A percentile compares a stretch with the other conserved stretches of the same genome.
phyloP scores from a whole-genome alignment of 2,888 invertebrate species.

The Sthenelais limicola region DNA sequence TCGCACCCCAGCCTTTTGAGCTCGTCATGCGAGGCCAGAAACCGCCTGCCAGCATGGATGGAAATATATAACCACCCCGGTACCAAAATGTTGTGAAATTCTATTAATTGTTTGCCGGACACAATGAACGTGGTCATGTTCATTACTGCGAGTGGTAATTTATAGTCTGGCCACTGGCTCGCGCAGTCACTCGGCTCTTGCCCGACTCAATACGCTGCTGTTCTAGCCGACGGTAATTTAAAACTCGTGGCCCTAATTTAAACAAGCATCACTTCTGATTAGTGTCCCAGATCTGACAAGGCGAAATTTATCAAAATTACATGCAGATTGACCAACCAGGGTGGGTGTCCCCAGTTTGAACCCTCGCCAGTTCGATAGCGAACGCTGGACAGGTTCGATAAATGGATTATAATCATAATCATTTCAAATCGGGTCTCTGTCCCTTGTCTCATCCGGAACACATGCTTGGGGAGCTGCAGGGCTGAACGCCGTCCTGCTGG shows the following conservation, averaged over 20 bases:
- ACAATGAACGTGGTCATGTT: conserved; percentile 31
- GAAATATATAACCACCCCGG: conserved; percentile 8
- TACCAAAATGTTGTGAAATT: conserved; percentile 35
- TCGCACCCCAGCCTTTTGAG: too few species aligned
- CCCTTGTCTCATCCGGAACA: conserved; percentile 18
- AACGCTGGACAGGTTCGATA: conserved; percentile 22
- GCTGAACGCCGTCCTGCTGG: conserved; percentile 7
- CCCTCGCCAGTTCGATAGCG: conserved; percentile 5
- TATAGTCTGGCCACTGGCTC: conserved; percentile 25
- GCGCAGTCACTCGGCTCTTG: neutral
- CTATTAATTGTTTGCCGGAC: conserved; percentile 35
- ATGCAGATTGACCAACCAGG: conserved; percentile 33
- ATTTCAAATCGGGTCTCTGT: conserved; percentile 36
- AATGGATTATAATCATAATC: conserved; percentile 40
- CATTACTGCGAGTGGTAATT: conserved; percentile 25
- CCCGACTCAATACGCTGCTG: neutral
- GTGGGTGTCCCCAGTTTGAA: conserved; percentile 28
- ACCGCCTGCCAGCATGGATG: conserved; percentile 10
- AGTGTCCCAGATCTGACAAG: conserved; percentile 39
- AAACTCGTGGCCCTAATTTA: conserved; percentile 38
- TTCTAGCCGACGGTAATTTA: conserved; percentile 24
- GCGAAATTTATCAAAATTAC: conserved; percentile 40
- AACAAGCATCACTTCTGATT: conserved; percentile 40
- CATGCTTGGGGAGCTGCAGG: neutral
- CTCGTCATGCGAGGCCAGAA: neutral